Evolutionary conservation across 2,888 invertebrate genomes (phyloP).

Genomic region (Blastobasis lacticolella): DNA sequence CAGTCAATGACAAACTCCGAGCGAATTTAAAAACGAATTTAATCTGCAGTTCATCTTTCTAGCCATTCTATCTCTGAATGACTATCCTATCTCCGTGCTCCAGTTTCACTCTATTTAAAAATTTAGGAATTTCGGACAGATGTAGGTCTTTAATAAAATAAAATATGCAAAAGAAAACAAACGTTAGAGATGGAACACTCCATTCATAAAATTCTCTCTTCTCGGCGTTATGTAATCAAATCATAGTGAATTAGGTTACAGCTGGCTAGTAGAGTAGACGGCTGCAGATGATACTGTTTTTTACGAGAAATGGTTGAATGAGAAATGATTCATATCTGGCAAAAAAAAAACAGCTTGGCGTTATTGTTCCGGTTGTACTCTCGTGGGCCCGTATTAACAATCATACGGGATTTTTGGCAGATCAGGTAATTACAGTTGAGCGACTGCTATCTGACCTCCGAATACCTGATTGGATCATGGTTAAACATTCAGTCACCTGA

Average conservation of each 20-base stretch:
- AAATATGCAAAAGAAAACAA: conserved; percentile 41
- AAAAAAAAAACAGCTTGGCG: too few species aligned
- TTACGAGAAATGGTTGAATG: too few species aligned
- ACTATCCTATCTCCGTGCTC: conserved; percentile 13
- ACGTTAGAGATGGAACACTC: conserved; percentile 27
- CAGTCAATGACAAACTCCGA: too few species aligned
- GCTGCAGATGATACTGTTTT: not conserved
- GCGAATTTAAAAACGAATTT: too few species aligned
- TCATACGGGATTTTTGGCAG: too few species aligned
- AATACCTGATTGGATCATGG: too few species aligned
- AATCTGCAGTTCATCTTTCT: not conserved
- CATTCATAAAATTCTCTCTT: conserved; percentile 53
- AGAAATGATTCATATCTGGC: too few species aligned
- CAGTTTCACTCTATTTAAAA: conserved; percentile 29
- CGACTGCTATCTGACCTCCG: too few species aligned
- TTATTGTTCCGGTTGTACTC: too few species aligned
- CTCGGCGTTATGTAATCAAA: conserved; percentile 48
- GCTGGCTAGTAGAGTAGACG: conserved; percentile 28
- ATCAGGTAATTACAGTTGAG: too few species aligned
- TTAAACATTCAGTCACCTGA: too few species aligned
- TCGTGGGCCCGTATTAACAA: not conserved
- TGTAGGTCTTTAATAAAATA: conserved; percentile 50
- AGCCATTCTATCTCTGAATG: conserved; percentile 3
- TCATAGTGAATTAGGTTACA: conserved; percentile 43
- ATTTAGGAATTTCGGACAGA: conserved; percentile 37